Conservation (phyloP, 2,888 invertebrate species). For the Netelia inedita region DNA sequence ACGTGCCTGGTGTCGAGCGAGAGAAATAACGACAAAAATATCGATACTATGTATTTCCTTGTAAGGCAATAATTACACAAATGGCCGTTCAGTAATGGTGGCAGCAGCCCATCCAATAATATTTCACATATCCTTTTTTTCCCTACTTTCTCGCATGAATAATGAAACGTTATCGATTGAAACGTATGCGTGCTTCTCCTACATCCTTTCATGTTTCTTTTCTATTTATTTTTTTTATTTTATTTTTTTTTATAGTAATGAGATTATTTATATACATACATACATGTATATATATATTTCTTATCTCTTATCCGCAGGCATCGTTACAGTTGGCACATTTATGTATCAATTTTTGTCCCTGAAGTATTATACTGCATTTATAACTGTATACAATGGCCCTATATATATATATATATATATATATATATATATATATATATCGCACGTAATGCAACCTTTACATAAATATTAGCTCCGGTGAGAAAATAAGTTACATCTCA, state of each 20-base stretch:
- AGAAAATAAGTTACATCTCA: slow-evolving; percentile 41
- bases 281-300: neutral
- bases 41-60: neutral
- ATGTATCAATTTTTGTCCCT: slow-evolving; percentile 27
- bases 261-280: neutral
- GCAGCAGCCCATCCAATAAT: neutral
- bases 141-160: neutral
- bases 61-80: too few species aligned
- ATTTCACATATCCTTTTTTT: neutral
- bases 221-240: too few species aligned
- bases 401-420: slow-evolving; percentile 4
- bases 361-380: neutral
- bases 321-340: slow-evolving; percentile 19
- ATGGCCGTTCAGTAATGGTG: neutral
- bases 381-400: neutral
- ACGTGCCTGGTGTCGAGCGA: slow-evolving; percentile 28
- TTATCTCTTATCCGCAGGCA: neutral
- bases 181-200: neutral
- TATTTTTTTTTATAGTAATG: neutral
- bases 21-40: slow-evolving; percentile 51
- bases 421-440: neutral
- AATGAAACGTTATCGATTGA: neutral
- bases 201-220: neutral
- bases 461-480: neutral
- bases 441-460: neutral